Evolutionary conservation across 1,140 invertebrate species (phyloP).

Genomic region (Meteorus sp.): DNA sequence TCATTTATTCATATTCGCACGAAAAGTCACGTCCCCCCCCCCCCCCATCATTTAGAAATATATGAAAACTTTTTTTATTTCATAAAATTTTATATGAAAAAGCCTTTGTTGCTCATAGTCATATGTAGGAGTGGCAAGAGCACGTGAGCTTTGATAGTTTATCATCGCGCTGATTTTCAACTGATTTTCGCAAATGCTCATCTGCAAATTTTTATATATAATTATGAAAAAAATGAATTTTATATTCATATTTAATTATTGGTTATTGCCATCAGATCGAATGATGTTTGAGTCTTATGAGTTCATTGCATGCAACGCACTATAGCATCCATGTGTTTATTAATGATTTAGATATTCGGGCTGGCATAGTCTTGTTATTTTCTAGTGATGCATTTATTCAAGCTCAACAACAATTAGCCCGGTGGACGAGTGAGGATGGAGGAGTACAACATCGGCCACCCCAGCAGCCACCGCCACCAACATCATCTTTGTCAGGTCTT

Average conservation of each 20-base stretch:
- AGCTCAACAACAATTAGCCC: constrained; percentile 89
- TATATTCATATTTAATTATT: no score
- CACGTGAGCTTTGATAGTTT: no score
- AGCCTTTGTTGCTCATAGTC: no score
- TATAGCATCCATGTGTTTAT: constrained; percentile 50
- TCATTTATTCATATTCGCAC: no score
- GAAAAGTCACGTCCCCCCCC: no score
- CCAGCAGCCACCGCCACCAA: constrained; percentile 47
- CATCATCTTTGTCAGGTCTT: constrained; percentile 27
- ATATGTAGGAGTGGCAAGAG: no score
- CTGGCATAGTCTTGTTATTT: constrained; percentile 71
- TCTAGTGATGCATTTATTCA: constrained; percentile 93
- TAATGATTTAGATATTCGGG: constrained; percentile 50
- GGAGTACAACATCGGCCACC: constrained; percentile 65
- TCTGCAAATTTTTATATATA: no score
- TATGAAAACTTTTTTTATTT: no score
- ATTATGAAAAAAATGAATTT: neutral
- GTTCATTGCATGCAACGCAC: constrained; percentile 36
- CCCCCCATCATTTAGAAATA: no score
- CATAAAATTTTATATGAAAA: no score
- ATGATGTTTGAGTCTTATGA: constrained; percentile 14
- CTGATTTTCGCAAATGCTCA: no score
- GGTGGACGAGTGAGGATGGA: constrained; percentile 86
- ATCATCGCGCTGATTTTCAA: no score
- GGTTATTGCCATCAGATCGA: neutral